Evolutionary conservation across 2,888 invertebrate genomes (phyloP), one percentile per base, ranked within the genome.

Genomic region (Phlogophora meticulosa): DNA sequence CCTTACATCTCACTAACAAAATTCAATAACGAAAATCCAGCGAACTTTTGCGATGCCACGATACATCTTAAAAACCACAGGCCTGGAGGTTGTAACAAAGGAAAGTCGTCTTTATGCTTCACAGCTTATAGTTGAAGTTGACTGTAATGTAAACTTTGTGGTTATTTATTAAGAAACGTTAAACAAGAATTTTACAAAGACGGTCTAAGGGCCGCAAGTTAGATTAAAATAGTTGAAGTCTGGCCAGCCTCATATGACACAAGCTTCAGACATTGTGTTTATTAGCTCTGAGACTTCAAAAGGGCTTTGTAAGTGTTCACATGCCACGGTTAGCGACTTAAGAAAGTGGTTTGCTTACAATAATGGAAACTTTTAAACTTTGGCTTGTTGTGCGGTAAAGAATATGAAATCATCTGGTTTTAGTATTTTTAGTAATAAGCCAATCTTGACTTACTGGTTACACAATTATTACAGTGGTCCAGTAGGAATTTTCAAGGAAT

Each of bases 161-260:
- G 82, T 86, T 89, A 91, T 88, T 91, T 92, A 92, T 91, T 91
- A 92, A 91, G 90, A 90, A 91, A 88, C 86, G 88, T 84, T 87
- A 90, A 90, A 88, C 87, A 87, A 73, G 78, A 90, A 90, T 90
- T 91, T 91, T 89, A 88, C 89, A 88, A 89, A 88, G 84, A 83
- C 77, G 84, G 85, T 67, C 75, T 56, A 87, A 86, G 89, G 84
- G 80, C 81, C 72, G 62, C 85, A 91, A 91, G 86, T 92, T 92
- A 91, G 90, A 93, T 93, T 92, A 93, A 92, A 93, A 92, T 92
- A 92, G 93, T 93, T 93, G 77, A 86, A 87, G 82, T 86, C 84
- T 80, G 72, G 70, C 80, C 76, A 70, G 76, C 72, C 79, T 81
- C 83, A 62, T 86, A 82, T 87, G 88, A 88, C 87, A 87, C 79